These are phyloP conservation scores for Ptilonorhynchus violaceus DNA, from an alignment of 2,113 vertebrate species.

Conservation along the genomic window DNA sequence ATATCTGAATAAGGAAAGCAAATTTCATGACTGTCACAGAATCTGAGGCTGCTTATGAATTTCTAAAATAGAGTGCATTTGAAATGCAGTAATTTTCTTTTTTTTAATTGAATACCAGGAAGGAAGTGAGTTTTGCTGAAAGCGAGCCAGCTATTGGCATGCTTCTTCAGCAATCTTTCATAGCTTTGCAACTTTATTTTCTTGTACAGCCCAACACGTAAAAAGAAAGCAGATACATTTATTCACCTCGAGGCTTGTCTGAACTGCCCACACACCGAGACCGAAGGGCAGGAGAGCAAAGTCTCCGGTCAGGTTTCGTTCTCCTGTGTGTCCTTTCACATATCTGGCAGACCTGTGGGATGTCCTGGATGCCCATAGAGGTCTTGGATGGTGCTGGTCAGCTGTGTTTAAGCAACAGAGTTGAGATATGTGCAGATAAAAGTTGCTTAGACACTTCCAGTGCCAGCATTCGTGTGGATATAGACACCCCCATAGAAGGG, in stretches of 20 bases:
- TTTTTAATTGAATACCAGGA: conserved; percentile 23
- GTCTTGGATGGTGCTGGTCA: not conserved
- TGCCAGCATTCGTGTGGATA: not conserved
- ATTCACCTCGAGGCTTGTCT: not conserved
- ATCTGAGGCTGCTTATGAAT: not conserved
- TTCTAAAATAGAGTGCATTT: conserved; percentile 32
- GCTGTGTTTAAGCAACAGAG: not conserved
- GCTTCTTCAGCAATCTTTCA: not conserved
- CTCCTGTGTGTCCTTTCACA: not conserved
- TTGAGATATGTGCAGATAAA: not conserved
- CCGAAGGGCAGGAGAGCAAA: not conserved
- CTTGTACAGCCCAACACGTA: not conserved
- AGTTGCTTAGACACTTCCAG: not conserved
- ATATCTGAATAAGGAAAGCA: not conserved
- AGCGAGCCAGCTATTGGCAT: not conserved
- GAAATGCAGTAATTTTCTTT: conserved; percentile 35
- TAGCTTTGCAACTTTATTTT: not conserved
- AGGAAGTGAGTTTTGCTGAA: conserved; percentile 38
- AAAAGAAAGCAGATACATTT: conserved; percentile 16
- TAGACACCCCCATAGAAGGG: not conserved
- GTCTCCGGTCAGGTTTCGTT: not conserved
- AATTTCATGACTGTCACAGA: not conserved
- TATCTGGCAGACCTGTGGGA: not conserved
- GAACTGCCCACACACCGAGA: not conserved
- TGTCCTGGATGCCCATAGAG: not conserved